A percentile compares a stretch with the other conserved stretches of the same genome.
These are phyloP conservation scores for Tetanocera ferruginea DNA, from an alignment of 2,888 invertebrate species.

Conservation along the genomic window DNA sequence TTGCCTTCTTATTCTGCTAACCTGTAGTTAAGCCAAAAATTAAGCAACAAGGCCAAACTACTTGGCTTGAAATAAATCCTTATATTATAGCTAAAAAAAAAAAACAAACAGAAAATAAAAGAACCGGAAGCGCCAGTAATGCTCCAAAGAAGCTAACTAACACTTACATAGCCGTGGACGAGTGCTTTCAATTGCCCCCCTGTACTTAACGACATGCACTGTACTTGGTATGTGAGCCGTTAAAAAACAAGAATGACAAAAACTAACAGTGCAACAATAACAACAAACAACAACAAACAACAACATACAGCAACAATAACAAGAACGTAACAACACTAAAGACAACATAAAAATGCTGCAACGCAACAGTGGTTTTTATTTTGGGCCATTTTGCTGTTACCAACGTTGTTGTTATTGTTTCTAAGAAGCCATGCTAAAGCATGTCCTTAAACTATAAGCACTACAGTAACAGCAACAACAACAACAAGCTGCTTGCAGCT, in stretches of 20 bases:
- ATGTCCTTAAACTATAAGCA: neutral
- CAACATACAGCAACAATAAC: neutral
- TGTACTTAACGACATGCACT: neutral
- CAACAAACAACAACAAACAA: neutral
- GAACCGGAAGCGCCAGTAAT: constrained; percentile 9
- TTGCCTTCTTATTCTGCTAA: neutral
- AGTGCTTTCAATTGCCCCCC: too few species aligned
- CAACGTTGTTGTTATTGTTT: neutral
- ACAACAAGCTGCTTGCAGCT: neutral
- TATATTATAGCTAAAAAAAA: neutral
- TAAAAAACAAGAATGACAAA: too few species aligned
- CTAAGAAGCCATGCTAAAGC: constrained; percentile 1
- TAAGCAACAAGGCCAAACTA: neutral
- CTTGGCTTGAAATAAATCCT: neutral
- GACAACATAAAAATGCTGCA: constrained; percentile 25
- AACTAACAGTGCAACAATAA: neutral
- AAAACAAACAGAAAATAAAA: neutral
- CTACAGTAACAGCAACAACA: neutral
- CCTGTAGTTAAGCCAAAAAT: neutral
- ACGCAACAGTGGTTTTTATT: constrained; percentile 32
- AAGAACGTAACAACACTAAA: neutral
- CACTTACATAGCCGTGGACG: neutral
- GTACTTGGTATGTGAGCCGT: neutral
- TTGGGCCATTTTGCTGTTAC: constrained; percentile 10
- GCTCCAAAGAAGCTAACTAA: constrained; percentile 2